phyloP scores from a whole-genome alignment of 2,797 vertebrate genomes.

The Mareca strepera region DNA sequence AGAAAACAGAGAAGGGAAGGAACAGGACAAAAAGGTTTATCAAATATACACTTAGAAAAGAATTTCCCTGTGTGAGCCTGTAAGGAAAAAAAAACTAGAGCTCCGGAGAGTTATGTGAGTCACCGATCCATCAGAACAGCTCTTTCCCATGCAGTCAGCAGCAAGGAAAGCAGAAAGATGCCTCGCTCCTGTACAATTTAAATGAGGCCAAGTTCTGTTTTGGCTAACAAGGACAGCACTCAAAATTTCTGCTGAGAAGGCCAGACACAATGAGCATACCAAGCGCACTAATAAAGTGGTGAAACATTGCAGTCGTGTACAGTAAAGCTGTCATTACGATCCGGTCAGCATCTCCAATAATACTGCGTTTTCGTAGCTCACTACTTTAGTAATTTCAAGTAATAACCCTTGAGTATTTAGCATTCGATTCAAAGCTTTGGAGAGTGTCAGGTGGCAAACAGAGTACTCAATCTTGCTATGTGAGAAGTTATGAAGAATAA shows the following conservation, averaged over 20 bases:
- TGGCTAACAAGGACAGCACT: slow-evolving; percentile 48
- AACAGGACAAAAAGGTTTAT: neutral
- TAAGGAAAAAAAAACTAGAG: neutral
- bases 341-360: slow-evolving; percentile 31
- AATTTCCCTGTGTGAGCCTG: neutral
- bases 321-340: slow-evolving; percentile 1
- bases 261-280: slow-evolving; percentile 38
- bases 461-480: neutral
- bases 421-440: neutral
- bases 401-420: neutral
- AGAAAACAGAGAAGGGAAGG: neutral
- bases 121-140: neutral
- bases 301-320: slow-evolving; percentile 30
- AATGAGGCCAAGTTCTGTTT: neutral
- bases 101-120: neutral
- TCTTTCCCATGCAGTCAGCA: neutral
- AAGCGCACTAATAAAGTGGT: slow-evolving; percentile 46
- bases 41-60: neutral
- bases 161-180: neutral
- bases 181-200: neutral
- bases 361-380: neutral
- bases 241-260: slow-evolving; percentile 71
- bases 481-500: neutral
- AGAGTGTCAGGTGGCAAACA: neutral
- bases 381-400: neutral